These are phyloP conservation scores for Oryzaephilus surinamensis DNA, from an alignment of 1,140 invertebrate genomes.

Conservation along the genomic window DNA sequence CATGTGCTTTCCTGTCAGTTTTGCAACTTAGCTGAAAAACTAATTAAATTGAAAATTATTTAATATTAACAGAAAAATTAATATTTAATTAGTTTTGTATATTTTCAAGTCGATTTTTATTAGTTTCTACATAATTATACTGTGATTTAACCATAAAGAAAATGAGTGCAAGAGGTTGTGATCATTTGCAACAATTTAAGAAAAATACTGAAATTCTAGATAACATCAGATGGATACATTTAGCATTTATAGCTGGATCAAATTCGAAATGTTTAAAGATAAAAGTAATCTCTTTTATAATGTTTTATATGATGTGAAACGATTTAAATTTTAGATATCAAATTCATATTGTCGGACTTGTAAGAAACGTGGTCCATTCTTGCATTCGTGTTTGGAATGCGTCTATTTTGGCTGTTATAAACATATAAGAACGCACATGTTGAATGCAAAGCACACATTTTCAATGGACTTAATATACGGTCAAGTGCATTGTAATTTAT, in stretches of 20 bases:
- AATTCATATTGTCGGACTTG: constrained; percentile 70
- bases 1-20: no score
- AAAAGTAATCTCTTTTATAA: constrained; percentile 45
- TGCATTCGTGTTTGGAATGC: constrained; percentile 85
- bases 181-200: constrained; percentile 28
- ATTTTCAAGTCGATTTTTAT: no score
- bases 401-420: constrained; percentile 84
- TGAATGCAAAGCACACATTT: constrained; percentile 68
- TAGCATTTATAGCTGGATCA: constrained; percentile 63
- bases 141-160: no score
- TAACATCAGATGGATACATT: constrained; percentile 54
- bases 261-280: constrained; percentile 56
- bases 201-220: constrained; percentile 37
- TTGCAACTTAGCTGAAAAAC: no score
- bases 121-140: no score
- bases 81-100: background rate
- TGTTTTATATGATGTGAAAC: constrained; percentile 7
- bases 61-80: background rate
- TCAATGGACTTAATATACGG: constrained; percentile 82
- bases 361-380: constrained; percentile 56
- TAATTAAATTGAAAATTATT: background rate
- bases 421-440: constrained; percentile 79
- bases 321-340: constrained; percentile 48
- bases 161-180: constrained; percentile 23
- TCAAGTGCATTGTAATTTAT: constrained; percentile 83